Evolutionary conservation across 2,113 vertebrate genomes (phyloP), one percentile per base, ranked within the genome.

Genomic region (Pteruthius melanotis): DNA sequence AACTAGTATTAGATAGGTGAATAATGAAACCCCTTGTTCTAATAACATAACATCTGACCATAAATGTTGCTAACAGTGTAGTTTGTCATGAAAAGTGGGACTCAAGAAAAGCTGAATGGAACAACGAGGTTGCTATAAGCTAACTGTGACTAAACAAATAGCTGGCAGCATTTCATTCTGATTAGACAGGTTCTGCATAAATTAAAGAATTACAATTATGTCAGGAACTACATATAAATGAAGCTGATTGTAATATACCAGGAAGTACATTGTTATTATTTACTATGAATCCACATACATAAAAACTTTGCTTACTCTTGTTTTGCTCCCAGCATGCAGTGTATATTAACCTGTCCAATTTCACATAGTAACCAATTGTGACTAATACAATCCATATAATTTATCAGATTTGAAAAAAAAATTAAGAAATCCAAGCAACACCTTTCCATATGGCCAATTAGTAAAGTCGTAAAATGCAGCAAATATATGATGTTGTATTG

Each of bases 381-480:
- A 97, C 97, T 96, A 97, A 95, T 97, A 97, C 87, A 97, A 97
- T 98, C 92, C 77, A 94, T 94, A 97, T 81, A 97, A 97, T 97
- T 97, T 97, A 97, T 97, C 93, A 96, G 89, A 94, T 92, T 95
- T 4, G 0, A 3, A 26, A 90, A 78, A 98, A 37, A 92, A 63
- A 53, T 97, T 98, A 98, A 96, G 95, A 98, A 91, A 98, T 96
- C 93, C 96, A 95, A 96, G 97, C 97, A 98, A 98, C 98, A 99
- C 98, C 98, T 99, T 98, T 98, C 98, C 98, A 97, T 98, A 98
- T 98, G 97, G 97, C 98, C 97, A 98, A 98, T 98, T 98, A 98
- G 97, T 93, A 97, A 97, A 98, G 96, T 96, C 97, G 42, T 97
- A 98, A 98, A 98, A 98, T 92, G 86, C 95, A 95, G 97, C 95